Percentiles rank a stretch among this genome's conserved stretches.
Evolutionary conservation across 1,140 invertebrate species (phyloP).

Genomic region (Aphelinus atriplicis): DNA sequence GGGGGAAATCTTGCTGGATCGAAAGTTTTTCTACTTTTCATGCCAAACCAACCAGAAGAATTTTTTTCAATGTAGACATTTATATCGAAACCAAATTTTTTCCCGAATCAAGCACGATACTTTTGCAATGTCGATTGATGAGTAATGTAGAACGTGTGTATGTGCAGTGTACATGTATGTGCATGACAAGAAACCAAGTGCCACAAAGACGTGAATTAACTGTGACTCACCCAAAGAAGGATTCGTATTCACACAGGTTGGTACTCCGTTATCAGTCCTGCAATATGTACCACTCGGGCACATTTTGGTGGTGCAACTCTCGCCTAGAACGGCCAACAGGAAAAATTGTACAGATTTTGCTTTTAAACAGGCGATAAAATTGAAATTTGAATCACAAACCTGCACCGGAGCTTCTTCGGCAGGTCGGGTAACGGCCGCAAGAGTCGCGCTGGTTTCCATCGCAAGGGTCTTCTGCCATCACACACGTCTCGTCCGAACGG

Average conservation of each 20-base stretch:
- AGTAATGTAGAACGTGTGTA: too few species aligned
- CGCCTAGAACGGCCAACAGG: constrained; percentile 39
- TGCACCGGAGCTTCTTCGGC: constrained; percentile 60
- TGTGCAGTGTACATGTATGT: background rate
- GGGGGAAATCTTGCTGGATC: too few species aligned
- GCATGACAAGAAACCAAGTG: constrained; percentile 4
- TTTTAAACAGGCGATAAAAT: too few species aligned
- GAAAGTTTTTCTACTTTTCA: too few species aligned
- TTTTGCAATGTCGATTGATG: constrained; percentile 1
- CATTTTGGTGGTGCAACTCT: constrained; percentile 53
- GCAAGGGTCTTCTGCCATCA: constrained; percentile 78
- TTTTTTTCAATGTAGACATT: too few species aligned
- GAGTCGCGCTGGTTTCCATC: constrained; percentile 65
- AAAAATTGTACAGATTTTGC: too few species aligned
- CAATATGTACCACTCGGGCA: constrained; percentile 59
- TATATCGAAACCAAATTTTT: too few species aligned
- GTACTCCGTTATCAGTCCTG: constrained; percentile 55
- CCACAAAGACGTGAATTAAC: background rate
- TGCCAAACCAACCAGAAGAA: too few species aligned
- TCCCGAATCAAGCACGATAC: background rate
- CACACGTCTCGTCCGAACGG: constrained; percentile 74
- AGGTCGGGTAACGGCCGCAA: constrained; percentile 76
- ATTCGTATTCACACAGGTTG: constrained; percentile 55
- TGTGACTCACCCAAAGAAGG: constrained; percentile 55
- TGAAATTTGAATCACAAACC: too few species aligned